Conservation (phyloP, 30 jellyfish, hydroid and myxozoan species). For the Phacellophora camtschatica region DNA sequence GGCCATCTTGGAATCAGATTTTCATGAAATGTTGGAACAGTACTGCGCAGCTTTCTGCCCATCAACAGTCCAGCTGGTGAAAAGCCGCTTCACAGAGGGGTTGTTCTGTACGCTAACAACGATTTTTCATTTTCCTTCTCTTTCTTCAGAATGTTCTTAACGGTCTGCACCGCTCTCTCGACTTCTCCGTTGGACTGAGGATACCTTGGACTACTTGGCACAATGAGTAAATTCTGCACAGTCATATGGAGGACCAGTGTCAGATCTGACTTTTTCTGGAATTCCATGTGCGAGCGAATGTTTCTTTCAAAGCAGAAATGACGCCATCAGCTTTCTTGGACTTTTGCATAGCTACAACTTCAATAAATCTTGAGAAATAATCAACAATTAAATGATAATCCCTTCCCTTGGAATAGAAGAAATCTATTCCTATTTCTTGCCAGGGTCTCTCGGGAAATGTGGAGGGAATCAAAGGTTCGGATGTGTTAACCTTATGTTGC, state of each 20-base stretch:
- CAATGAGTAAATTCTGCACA: constrained; percentile 11
- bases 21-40: constrained; percentile 1
- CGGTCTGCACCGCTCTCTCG: constrained; percentile 62
- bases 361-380: constrained; percentile 31
- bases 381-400: constrained; percentile 20
- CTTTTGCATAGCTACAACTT: constrained; percentile 29
- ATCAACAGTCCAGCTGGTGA: constrained; percentile 21
- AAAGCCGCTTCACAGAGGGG: constrained; percentile 46
- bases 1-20: constrained; percentile 9
- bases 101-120: constrained; percentile 53
- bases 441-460: constrained; percentile 56
- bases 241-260: constrained; percentile 48
- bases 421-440: constrained; percentile 46
- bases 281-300: constrained; percentile 52
- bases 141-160: constrained; percentile 19
- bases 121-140: constrained; percentile 45
- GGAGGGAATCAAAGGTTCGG: constrained; percentile 26
- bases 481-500: constrained; percentile 1
- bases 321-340: constrained; percentile 19
- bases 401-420: constrained; percentile 21
- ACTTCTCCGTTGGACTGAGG: constrained; percentile 65
- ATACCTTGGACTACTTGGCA: constrained; percentile 54
- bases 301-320: not conserved
- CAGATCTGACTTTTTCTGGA: constrained; percentile 56
- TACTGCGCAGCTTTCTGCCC: constrained; percentile 35